These are phyloP conservation scores for Drymodes brunneopygia DNA, from an alignment of 2,113 vertebrate species.

Conservation along the genomic window DNA sequence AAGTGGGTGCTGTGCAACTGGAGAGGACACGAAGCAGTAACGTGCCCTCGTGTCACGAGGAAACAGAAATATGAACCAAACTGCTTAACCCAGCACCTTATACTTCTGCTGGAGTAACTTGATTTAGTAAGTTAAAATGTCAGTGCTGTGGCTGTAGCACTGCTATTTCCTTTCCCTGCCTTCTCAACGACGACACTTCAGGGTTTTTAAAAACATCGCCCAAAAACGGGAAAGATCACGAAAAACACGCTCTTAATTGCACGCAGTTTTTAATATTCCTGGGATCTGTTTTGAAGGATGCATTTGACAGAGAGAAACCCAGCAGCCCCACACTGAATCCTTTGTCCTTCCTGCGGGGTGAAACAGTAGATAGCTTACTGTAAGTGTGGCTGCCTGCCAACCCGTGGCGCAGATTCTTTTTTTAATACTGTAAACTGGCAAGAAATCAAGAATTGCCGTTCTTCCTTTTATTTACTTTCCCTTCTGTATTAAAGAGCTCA, in stretches of 20 bases:
- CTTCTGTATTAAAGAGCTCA: constrained; percentile 72
- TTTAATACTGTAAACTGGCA: constrained; percentile 88
- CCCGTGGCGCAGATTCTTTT: constrained; percentile 80
- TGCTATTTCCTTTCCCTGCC: background rate
- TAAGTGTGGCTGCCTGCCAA: constrained; percentile 80
- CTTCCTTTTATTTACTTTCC: constrained; percentile 82
- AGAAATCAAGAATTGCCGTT: constrained; percentile 78
- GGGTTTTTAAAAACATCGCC: background rate
- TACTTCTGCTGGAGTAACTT: constrained; percentile 11
- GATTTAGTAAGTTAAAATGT: constrained; percentile 43
- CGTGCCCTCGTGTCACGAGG: background rate
- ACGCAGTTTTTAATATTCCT: constrained; percentile 44
- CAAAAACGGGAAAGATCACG: background rate
- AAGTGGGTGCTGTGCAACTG: background rate
- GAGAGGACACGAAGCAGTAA: background rate
- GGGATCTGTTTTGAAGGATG: constrained; percentile 51
- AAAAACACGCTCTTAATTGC: background rate
- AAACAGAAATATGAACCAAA: background rate
- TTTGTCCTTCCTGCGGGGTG: constrained; percentile 78
- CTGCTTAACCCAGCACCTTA: background rate
- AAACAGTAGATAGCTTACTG: constrained; percentile 80
- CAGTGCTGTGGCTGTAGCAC: background rate
- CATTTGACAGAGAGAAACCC: constrained; percentile 55
- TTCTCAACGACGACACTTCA: background rate
- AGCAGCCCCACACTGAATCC: constrained; percentile 66